Evolutionary conservation across 1,140 invertebrate genomes (phyloP).

Genomic region (Manduca sexta): DNA sequence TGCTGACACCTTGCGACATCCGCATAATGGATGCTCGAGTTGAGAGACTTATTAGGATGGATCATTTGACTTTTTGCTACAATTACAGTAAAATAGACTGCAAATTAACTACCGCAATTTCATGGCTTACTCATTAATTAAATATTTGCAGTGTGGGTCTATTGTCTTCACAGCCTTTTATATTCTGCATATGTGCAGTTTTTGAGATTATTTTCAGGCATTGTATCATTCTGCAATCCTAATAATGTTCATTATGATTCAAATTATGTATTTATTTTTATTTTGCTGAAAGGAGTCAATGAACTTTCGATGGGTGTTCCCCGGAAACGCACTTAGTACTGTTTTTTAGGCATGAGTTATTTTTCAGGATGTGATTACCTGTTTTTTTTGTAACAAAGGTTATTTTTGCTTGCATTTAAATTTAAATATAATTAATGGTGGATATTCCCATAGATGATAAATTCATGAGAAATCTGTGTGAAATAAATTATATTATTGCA

Average conservation of each 20-base stretch:
- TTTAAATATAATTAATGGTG: too few species aligned
- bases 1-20: not conserved
- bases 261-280: not conserved
- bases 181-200: not conserved
- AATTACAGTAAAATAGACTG: not conserved
- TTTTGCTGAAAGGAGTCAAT: slow-evolving; percentile 2
- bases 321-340: not conserved
- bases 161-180: slow-evolving; percentile 25
- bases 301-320: slow-evolving; percentile 1
- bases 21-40: not conserved
- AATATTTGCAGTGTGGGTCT: slow-evolving; percentile 35
- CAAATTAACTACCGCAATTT: not conserved
- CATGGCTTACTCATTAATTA: slow-evolving; percentile 34
- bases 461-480: too few species aligned
- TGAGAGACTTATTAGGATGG: not conserved
- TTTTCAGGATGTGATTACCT: not conserved
- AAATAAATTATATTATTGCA: too few species aligned
- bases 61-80: not conserved
- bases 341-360: not conserved
- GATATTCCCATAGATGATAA: too few species aligned
- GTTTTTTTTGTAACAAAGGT: too few species aligned
- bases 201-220: too few species aligned
- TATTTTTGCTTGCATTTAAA: not conserved
- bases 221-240: too few species aligned
- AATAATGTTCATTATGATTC: too few species aligned